Conservation (phyloP, 2,888 invertebrate genomes). For the Petrolisthes manimaculis region DNA sequence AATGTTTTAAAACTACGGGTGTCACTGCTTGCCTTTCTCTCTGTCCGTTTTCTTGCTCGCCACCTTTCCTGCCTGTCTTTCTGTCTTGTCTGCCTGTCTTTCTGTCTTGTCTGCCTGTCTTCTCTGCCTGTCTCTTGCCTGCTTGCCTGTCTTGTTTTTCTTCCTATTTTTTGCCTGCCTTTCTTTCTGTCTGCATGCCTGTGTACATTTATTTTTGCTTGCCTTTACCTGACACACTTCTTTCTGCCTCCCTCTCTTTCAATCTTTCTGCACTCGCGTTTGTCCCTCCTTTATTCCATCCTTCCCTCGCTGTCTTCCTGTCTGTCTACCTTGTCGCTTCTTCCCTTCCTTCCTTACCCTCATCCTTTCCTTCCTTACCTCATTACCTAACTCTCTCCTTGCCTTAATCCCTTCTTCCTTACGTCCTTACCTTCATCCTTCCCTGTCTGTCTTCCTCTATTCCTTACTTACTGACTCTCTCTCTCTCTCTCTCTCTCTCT, state of each 20-base stretch:
- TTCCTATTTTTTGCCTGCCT: too few relatives aligned
- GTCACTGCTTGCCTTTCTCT: too few relatives aligned
- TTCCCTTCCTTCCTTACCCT: neutral
- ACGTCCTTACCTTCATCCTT: neutral
- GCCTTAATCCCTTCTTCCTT: too few relatives aligned
- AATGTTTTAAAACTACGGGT: too few relatives aligned
- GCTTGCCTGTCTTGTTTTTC: too few relatives aligned
- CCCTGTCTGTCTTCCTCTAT: neutral
- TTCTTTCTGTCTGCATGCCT: too few relatives aligned
- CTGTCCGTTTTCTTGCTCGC: too few relatives aligned
- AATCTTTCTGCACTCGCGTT: neutral
- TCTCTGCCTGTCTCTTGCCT: too few relatives aligned
- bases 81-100: too few relatives aligned
- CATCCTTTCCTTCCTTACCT: neutral
- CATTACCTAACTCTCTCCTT: neutral
- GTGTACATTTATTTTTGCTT: too few relatives aligned
- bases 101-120: too few relatives aligned
- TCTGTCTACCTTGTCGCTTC: neutral
- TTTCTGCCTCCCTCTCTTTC: neutral
- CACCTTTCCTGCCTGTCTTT: too few relatives aligned
- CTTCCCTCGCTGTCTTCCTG: neutral
- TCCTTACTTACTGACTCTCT: neutral
- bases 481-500: conserved; percentile 13
- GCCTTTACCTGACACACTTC: neutral
- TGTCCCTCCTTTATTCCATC: neutral